Conservation (phyloP, 2,888 invertebrate genomes). For the Phengaris alcon region DNA sequence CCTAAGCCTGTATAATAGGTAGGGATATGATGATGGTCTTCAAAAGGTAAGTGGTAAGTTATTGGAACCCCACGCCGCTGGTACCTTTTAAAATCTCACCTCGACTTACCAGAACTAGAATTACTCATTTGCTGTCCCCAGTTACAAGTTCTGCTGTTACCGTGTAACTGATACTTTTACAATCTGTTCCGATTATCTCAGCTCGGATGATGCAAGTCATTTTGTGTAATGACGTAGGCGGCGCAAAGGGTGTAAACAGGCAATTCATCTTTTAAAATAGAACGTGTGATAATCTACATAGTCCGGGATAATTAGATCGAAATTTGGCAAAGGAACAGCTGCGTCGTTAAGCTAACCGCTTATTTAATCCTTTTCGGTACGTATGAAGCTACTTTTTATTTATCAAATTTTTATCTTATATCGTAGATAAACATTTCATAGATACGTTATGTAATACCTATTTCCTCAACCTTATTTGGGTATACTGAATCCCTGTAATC, state of each 20-base stretch:
- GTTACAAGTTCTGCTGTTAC: not conserved
- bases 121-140: not conserved
- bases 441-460: no score
- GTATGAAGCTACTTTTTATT: not conserved
- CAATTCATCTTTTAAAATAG: constrained; percentile 41
- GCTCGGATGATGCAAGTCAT: constrained; percentile 44
- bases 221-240: constrained; percentile 41
- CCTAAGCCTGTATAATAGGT: no score
- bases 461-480: no score
- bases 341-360: constrained; percentile 13
- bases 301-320: constrained; percentile 27
- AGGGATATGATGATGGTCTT: no score
- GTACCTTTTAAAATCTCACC: not conserved
- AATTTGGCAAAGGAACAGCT: constrained; percentile 20
- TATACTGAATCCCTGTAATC: no score
- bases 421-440: no score
- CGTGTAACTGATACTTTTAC: constrained; percentile 7
- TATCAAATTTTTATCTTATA: no score
- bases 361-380: constrained; percentile 8
- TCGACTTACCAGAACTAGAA: not conserved
- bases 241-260: constrained; percentile 30
- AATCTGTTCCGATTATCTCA: constrained; percentile 12
- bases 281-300: constrained; percentile 38
- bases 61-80: not conserved
- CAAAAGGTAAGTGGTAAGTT: not conserved